Base-by-base conservation (phyloP, 2,797 vertebrate genomes). In the Falco berigora region DNA sequence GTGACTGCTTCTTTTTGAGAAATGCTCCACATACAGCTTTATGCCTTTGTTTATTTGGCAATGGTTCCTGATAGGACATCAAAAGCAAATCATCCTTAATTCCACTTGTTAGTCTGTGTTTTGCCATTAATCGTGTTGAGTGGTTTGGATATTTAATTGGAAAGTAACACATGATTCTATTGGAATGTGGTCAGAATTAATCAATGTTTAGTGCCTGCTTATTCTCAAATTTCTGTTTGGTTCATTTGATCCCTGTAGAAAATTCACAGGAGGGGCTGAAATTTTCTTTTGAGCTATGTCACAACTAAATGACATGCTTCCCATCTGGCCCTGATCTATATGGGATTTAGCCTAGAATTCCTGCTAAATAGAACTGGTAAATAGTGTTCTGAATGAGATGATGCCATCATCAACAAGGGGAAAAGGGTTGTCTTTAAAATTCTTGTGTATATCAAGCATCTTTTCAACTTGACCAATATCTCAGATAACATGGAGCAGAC, bases 131-230 rank as follows among this genome's bases (percentile, higher is more conserved):
- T 94, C 18, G 28, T 52, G 67, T 93, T 79, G 86, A 86, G 53
- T 47, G 63, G 84, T 79, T 95, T 73, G 82, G 90, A n/a, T 95
- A 68, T 94, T 96, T 96, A 94, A 86, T 94, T 96, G 88, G 86
- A 89, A 79, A 82, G 47, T 86, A 94, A 86, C 76, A 64, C 79
- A 68, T 3, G 47, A 90, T 90, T 95, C 91, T 78, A 34, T 69
- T 97, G 91, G 92, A 96, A 95, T 88, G 91, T 78, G 86, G 75
- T 96, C 92, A 93, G 71, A 96, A 92, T 93, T 91, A 95, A 94
- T 94, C 91, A 92, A 93, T 95, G 86, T 82, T 69, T 84, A 59
- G 55, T 72, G 88, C 58, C 71, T 89, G 27, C 68, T 95, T 92
- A 86, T 67, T 87, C 68, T 78, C 44, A 81, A 44, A 67, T 86